These are phyloP conservation scores for Tetramorium simillimum DNA, from an alignment of 1,140 invertebrate species.

Conservation along the genomic window DNA sequence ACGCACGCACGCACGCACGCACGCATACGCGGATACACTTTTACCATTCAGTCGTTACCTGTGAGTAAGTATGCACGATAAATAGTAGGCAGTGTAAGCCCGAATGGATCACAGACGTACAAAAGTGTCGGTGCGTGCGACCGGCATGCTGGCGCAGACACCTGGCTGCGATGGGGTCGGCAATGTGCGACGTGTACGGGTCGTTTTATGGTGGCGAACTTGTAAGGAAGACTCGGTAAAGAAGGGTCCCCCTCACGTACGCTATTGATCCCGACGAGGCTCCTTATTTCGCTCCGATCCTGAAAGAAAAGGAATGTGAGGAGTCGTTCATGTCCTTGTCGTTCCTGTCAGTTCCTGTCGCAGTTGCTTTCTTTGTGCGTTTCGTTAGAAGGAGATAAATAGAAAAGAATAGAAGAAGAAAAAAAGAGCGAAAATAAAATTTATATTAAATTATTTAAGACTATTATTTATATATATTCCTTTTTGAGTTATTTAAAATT, in stretches of 20 bases:
- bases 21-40: constrained; percentile 15
- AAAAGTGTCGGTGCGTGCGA: neutral
- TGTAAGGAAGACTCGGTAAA: constrained; percentile 8
- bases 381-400: neutral
- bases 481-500: neutral
- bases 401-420: neutral
- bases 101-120: neutral
- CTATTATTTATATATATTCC: neutral
- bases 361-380: constrained; percentile 5
- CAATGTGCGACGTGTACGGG: neutral
- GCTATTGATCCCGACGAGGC: constrained; percentile 26
- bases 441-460: neutral
- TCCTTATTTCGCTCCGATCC: constrained; percentile 13
- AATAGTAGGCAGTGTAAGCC: constrained; percentile 21
- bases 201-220: constrained; percentile 41
- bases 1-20: neutral
- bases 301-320: neutral
- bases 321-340: neutral
- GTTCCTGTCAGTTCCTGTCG: neutral
- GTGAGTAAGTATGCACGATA: constrained; percentile 11
- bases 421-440: neutral
- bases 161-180: constrained; percentile 23
- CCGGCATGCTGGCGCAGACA: constrained; percentile 13
- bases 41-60: constrained; percentile 64
- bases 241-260: neutral